These are phyloP conservation scores for Tympanoctomys barrerae DNA, from an alignment of 2,797 vertebrate species.

Conservation along the genomic window DNA sequence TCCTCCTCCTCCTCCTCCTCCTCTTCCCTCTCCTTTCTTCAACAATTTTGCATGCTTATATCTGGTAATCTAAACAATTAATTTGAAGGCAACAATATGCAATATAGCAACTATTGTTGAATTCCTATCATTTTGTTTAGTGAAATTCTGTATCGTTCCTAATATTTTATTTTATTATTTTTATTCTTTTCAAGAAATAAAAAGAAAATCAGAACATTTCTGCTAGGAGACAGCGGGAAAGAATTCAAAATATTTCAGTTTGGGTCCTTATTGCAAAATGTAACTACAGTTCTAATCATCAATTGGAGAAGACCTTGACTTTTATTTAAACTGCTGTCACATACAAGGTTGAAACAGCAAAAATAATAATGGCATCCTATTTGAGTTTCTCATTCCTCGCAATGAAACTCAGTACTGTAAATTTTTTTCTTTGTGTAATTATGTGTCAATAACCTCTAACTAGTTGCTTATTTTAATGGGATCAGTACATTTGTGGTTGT, in stretches of 20 bases:
- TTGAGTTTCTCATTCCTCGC: background rate
- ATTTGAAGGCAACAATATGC: too few relatives aligned
- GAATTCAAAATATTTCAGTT: background rate
- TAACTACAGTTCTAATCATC: background rate
- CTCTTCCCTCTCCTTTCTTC: too few relatives aligned
- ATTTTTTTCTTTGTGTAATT: background rate
- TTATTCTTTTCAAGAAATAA: background rate
- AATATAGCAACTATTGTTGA: too few relatives aligned
- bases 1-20: too few relatives aligned
- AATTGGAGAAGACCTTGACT: background rate
- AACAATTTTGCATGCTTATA: too few relatives aligned
- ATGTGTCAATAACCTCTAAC: background rate
- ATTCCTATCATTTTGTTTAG: too few relatives aligned
- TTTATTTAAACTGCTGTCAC: background rate
- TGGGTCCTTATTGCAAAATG: background rate
- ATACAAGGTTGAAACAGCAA: background rate
- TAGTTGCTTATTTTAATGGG: background rate
- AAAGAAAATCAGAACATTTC: background rate
- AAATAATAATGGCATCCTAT: background rate
- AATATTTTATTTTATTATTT: too few relatives aligned
- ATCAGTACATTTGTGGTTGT: background rate
- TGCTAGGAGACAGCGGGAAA: background rate
- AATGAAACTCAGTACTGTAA: background rate
- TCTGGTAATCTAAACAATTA: too few relatives aligned
- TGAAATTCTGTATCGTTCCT: too few relatives aligned